phyloP scores from a whole-genome alignment of 2,888 invertebrate species.

The Orthosia gothica region DNA sequence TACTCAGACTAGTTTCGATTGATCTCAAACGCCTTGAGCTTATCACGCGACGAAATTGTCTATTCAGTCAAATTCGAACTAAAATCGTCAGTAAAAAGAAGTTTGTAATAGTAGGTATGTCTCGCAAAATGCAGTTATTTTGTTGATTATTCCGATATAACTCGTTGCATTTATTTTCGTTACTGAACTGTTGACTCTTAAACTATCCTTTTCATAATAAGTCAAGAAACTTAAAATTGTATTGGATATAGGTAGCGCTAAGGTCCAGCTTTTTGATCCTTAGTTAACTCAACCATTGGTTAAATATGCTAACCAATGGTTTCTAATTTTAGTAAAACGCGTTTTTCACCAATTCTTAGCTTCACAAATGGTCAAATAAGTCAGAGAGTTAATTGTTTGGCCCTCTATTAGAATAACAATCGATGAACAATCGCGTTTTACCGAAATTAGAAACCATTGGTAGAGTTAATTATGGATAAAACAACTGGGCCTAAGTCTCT shows the following conservation, averaged over 20 bases:
- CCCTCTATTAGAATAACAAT: too few species aligned
- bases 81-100: neutral
- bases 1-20: slow-evolving; percentile 1
- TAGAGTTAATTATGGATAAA: too few species aligned
- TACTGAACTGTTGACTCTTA: neutral
- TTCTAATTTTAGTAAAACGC: too few species aligned
- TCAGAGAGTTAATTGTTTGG: too few species aligned
- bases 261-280: too few species aligned
- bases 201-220: slow-evolving; percentile 11
- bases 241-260: neutral
- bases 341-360: too few species aligned
- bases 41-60: neutral
- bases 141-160: neutral
- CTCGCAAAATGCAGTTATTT: neutral
- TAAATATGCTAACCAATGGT: too few species aligned
- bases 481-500: neutral
- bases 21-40: neutral
- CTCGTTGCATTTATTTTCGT: neutral
- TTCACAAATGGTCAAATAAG: too few species aligned
- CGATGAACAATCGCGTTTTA: too few species aligned
- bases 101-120: neutral
- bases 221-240: neutral
- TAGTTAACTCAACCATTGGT: too few species aligned
- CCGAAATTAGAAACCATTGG: too few species aligned
- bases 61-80: neutral